Evolutionary conservation across 2,888 invertebrate genomes (phyloP), one percentile per base, ranked within the genome.

Genomic region (Synergus laeviventris): DNA sequence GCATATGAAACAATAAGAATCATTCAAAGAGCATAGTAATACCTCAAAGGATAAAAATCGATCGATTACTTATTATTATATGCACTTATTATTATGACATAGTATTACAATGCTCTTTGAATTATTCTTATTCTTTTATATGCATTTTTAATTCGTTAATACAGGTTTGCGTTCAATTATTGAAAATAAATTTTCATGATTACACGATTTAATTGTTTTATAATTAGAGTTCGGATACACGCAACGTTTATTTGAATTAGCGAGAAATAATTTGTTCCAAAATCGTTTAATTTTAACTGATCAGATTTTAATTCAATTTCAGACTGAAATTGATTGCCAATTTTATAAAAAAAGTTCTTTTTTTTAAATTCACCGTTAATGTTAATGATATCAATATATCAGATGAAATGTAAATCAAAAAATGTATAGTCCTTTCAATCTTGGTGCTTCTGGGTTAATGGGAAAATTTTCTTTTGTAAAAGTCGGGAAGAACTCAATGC

Each of bases 201-300:
- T 64, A 18, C 18, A 64, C 21, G 39, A 42, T 64, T 64, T 39
- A 64, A 64, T 64, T 39, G 21, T 64, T 64, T 64, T 39, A 42
- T 42, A 64, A 64, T 64, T 14, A 21, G 14, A 18, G 54, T 64
- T 7, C 18, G 39, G 42, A 39, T 64, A 39, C 39, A 21, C 39
- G 39, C n/a, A 60, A 31, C 21, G 14, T 39, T 64, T 14, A 64
- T 21, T 39, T 21, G 12, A 42, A 42, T 64, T 5, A 54, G 9
- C 18, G 14, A 64, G 2, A 12, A 39, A 42, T 21, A 64, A 64
- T 62, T 62, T 18, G 12, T 18, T 38, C 4, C 21, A 39, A 38
- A 62, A 36, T 62, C 21, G 11, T 39, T 62, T 39, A 62, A 39
- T 62, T 62, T n/a, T 49, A 7, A n/a, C 1, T 49, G n/a, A 16